These are phyloP conservation scores for Danionella cerebrum DNA, from an alignment of 2,113 vertebrate species.

Conservation along the genomic window DNA sequence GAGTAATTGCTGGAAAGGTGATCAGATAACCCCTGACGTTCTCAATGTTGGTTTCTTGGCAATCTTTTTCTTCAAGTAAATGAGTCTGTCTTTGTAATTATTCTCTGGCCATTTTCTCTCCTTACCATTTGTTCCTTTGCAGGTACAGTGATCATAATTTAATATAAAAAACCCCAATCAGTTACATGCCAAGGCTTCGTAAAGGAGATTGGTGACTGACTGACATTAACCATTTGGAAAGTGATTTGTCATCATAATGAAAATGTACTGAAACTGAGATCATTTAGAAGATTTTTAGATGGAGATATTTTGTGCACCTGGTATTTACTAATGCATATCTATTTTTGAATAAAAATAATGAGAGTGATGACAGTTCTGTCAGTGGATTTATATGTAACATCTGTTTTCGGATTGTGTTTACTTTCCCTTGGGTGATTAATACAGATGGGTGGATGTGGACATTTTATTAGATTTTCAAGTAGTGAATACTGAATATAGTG, in stretches of 20 bases:
- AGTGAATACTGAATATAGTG: too few relatives aligned
- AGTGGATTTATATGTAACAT: slow-evolving; percentile 8
- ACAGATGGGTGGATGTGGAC: background rate
- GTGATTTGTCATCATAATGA: slow-evolving; percentile 43
- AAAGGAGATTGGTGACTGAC: slow-evolving; percentile 38
- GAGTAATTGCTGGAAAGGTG: too few relatives aligned
- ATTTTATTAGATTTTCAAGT: too few relatives aligned
- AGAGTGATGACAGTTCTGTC: background rate
- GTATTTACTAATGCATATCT: background rate
- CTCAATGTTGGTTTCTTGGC: slow-evolving; percentile 57
- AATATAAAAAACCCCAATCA: slow-evolving; percentile 45
- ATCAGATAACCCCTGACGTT: slow-evolving; percentile 39
- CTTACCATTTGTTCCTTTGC: slow-evolving; percentile 45
- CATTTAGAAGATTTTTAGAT: background rate
- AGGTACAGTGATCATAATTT: slow-evolving; percentile 51
- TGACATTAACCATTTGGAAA: slow-evolving; percentile 40
- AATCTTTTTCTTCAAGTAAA: slow-evolving; percentile 34
- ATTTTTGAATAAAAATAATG: slow-evolving; percentile 3
- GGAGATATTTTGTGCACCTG: background rate
- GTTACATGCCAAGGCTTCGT: slow-evolving; percentile 45
- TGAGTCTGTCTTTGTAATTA: slow-evolving; percentile 46
- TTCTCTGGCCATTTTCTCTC: slow-evolving; percentile 35
- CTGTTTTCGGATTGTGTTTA: background rate
- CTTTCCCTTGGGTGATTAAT: background rate
- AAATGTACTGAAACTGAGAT: slow-evolving; percentile 26